Percentiles rank a stretch among this genome's conserved stretches.
phyloP scores from a whole-genome alignment of 2,888 invertebrate species.

The Agrotis exclamationis region DNA sequence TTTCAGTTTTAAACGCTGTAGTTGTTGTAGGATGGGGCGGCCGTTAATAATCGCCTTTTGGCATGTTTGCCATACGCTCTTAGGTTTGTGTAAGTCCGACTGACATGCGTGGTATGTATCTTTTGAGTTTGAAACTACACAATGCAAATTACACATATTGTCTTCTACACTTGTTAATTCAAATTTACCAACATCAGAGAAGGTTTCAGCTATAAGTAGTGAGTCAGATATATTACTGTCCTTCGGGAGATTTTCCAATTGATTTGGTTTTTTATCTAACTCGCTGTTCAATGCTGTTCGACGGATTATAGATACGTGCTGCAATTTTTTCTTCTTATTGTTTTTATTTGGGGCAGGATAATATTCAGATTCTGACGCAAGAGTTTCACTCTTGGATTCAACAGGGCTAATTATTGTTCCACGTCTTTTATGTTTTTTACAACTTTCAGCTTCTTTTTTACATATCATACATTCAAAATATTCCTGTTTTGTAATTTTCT shows the following conservation, averaged over 20 bases:
- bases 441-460: constrained; percentile 19
- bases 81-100: constrained; percentile 55
- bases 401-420: constrained; percentile 8
- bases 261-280: constrained; percentile 29
- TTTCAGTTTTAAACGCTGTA: constrained; percentile 63
- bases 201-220: constrained; percentile 63
- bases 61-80: constrained; percentile 38
- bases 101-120: constrained; percentile 52
- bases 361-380: not conserved
- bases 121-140: constrained; percentile 62
- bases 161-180: constrained; percentile 33
- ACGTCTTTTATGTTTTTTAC: constrained; percentile 9
- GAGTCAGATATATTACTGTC: constrained; percentile 55
- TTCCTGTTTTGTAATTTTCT: not conserved
- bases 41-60: constrained; percentile 52
- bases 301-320: constrained; percentile 28
- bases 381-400: constrained; percentile 11
- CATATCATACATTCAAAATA: constrained; percentile 13
- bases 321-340: constrained; percentile 14
- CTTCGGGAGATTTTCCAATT: constrained; percentile 51
- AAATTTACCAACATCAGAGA: constrained; percentile 53
- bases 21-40: constrained; percentile 58
- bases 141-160: constrained; percentile 50
- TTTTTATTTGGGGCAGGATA: constrained; percentile 23
- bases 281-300: constrained; percentile 50